Base-by-base conservation (phyloP, 2,888 invertebrate species). In the Panopea generosa region DNA sequence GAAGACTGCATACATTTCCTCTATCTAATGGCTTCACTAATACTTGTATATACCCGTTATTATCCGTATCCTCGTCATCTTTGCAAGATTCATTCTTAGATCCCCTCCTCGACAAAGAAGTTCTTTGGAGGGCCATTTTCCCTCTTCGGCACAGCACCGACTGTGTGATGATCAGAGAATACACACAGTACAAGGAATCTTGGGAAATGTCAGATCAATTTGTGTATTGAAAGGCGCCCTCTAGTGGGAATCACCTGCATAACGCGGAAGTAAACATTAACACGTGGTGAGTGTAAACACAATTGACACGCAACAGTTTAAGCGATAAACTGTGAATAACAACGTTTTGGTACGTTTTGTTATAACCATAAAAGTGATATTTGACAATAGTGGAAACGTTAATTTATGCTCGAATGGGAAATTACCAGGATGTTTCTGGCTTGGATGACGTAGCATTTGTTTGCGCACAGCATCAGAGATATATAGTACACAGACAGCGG, bases 21-120 rank as follows among this genome's bases (percentile, higher is more conserved):
- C 88, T 88, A 49, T 91, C 91, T 62, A 91, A 74, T 9, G 91
- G 90, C 77, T 90, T 90, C 62, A 90, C 89, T 49, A 91, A 81
- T 62, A 90, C 86, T 79, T 90, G 89, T 2, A 97, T 95, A 88
- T 97, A 96, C 49, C 97, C 94, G n/a, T 96, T 96, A 61, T 96
- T 96, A 91, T 97, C 97, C 22, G 85, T 70, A 27, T 90, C 90
- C 47, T 89, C 89, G 14, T 89, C 90, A 18, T 91, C 89, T 77
- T 88, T 90, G 22, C 84, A 84, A 53, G 83, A 82, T 56, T 87
- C 90, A 72, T 88, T 89, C 82, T 86, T 89, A 18, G 90, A 88
- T 70, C 89, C 89, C 77, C 88, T 86, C 33, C 89, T 78, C 50
- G 87, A 82, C 55, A 83, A 66, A 24, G 87, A 84, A 69, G 83